Base-by-base conservation (phyloP, 2,113 vertebrate species). In the Electrona antarctica region DNA sequence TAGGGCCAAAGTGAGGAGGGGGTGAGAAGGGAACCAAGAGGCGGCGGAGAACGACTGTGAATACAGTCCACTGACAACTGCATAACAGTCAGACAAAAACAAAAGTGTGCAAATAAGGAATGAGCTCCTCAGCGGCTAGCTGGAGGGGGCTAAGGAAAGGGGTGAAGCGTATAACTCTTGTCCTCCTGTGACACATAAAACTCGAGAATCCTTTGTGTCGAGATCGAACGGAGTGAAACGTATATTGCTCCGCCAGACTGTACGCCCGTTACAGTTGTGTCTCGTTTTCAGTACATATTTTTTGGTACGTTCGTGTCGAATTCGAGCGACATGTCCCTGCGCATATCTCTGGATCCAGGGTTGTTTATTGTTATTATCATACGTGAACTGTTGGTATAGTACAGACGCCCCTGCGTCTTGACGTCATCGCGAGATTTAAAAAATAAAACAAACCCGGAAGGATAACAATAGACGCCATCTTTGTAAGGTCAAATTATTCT, bases 281-380 rank as follows among this genome's bases (percentile, higher is more conserved):
- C 67, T 61, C 15, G 67, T 71, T 65, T 21, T 67, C 47, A 59
- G 62, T 28, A 76, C 81, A 87, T 84, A 7, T 79, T 82, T 84
- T 69, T 60, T 61, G 67, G 12, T 49, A 13, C 10, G 64, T 81
- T 78, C 80, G 45, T 67, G 62, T 87, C 66, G 79, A 79, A 74
- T 72, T 60, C 52, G 73, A 60, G 85, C 88, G 83, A 82, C 77
- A 79, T 64, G 67, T 91, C 80, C 69, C 54, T 14, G 62, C 66
- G 51, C 76, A 63, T 83, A 72, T 77, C 87, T 85, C 89, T 86
- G 78, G 75, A 85, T 85, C 81, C 68, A 48, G 79, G 89, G 86
- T 92, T 94, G 93, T 94, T 94, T 94, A 92, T 94, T 94, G 92
- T 94, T 94, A 92, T 94, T 94, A 92, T 94, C 92, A 88, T 89